Percentiles rank a stretch among this genome's conserved stretches.
Conservation (phyloP, 2,113 vertebrate species). For the Plecotus auritus region DNA sequence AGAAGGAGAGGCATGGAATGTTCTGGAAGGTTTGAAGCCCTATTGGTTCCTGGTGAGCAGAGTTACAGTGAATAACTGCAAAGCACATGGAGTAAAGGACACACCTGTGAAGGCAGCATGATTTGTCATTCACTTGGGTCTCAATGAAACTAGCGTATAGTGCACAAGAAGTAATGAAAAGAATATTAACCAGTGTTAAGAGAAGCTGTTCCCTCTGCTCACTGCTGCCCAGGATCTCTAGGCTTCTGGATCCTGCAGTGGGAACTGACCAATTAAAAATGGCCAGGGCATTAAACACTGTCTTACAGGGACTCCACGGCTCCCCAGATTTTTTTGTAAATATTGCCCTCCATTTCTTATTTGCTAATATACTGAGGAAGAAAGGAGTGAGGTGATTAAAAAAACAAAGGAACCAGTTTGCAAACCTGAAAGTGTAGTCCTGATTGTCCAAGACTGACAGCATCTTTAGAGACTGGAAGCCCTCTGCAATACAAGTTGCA, state of each 20-base stretch:
- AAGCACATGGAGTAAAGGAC: neutral
- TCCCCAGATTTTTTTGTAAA: neutral
- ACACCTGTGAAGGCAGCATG: accelerated
- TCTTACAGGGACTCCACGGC: neutral
- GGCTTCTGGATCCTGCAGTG: neutral
- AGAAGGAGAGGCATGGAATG: neutral
- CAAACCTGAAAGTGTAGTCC: neutral
- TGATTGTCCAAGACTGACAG: neutral
- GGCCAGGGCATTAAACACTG: neutral
- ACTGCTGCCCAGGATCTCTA: neutral
- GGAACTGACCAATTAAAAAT: neutral
- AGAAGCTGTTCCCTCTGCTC: neutral
- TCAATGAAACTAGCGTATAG: neutral
- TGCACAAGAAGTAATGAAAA: neutral
- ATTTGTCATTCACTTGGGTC: neutral
- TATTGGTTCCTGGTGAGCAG: neutral
- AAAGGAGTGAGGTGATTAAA: neutral
- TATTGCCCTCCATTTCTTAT: neutral
- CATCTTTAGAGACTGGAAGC: neutral
- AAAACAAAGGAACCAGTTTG: neutral
- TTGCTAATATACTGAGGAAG: neutral
- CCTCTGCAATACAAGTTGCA: accelerated
- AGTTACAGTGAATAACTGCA: neutral
- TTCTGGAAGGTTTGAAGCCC: neutral
- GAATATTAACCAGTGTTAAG: neutral